These are phyloP conservation scores for Drymodes brunneopygia DNA, from an alignment of 2,113 vertebrate species.

Conservation along the genomic window DNA sequence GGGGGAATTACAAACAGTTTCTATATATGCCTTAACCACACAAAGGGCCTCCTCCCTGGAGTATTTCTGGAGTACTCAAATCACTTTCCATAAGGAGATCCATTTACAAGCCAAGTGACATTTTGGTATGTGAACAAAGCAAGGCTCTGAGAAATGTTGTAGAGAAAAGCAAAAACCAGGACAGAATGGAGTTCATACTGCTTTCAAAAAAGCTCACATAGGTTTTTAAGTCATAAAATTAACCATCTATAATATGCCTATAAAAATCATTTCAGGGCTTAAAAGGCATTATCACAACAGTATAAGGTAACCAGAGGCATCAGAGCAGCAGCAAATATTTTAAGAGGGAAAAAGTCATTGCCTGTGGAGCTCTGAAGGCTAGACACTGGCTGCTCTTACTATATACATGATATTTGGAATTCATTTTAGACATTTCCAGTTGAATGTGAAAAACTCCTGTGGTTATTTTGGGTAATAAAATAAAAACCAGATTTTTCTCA, in stretches of 20 bases:
- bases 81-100: background rate
- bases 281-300: background rate
- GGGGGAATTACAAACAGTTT: background rate
- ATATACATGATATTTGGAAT: background rate
- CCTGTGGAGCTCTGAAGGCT: background rate
- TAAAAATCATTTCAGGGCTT: background rate
- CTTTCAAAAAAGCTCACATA: background rate
- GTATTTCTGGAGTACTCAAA: background rate
- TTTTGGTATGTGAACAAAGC: background rate
- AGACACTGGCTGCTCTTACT: constrained; percentile 21
- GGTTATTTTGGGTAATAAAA: constrained; percentile 33
- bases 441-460: constrained; percentile 1
- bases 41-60: background rate
- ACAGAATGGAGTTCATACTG: background rate
- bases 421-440: constrained; percentile 11
- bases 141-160: background rate
- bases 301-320: background rate
- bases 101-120: background rate
- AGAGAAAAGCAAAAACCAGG: background rate
- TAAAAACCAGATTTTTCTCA: constrained; percentile 9
- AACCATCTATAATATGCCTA: background rate
- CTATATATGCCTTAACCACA: background rate
- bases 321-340: background rate
- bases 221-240: background rate
- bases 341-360: background rate